These are phyloP conservation scores for Porites divaricata DNA, from an alignment of 92 coral and sea anemone genomes.

Conservation along the genomic window DNA sequence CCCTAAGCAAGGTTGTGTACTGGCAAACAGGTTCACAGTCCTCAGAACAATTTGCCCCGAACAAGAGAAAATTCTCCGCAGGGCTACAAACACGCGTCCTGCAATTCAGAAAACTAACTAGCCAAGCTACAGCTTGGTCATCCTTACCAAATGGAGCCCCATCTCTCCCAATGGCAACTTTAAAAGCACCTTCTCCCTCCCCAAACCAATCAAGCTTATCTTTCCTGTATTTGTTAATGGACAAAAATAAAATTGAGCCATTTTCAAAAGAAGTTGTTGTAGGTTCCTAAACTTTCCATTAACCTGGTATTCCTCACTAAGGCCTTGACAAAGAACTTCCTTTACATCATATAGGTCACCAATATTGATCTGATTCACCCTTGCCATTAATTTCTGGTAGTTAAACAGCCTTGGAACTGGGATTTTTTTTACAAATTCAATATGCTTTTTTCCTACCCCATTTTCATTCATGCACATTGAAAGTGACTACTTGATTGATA, in stretches of 20 bases:
- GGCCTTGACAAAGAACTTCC: slow-evolving; percentile 1
- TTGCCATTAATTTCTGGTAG: neutral
- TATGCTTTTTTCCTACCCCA: slow-evolving; percentile 31
- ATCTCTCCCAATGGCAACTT: slow-evolving; percentile 55
- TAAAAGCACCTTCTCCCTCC: slow-evolving; percentile 14
- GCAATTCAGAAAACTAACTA: slow-evolving; percentile 56
- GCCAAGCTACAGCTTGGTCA: slow-evolving; percentile 66
- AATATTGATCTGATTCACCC: neutral
- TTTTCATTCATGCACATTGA: slow-evolving; percentile 38
- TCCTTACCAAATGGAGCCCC: slow-evolving; percentile 69
- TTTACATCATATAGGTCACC: slow-evolving; percentile 2
- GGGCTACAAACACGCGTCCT: slow-evolving; percentile 57
- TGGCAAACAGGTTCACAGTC: slow-evolving; percentile 35
- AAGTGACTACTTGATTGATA: slow-evolving; percentile 47
- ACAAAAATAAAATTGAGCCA: neutral
- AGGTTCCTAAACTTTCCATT: too few relatives aligned
- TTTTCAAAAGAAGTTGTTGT: too few relatives aligned
- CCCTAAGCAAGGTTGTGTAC: slow-evolving; percentile 56
- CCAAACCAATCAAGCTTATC: slow-evolving; percentile 28
- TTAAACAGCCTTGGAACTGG: neutral
- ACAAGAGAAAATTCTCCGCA: slow-evolving; percentile 59
- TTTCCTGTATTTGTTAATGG: neutral
- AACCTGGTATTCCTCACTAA: neutral
- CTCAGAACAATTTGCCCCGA: slow-evolving; percentile 73
- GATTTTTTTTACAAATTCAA: neutral